A percentile compares a stretch with the other conserved stretches of the same genome.
Conservation (phyloP, 2,113 vertebrate genomes). For the Bubo blakistoni region DNA sequence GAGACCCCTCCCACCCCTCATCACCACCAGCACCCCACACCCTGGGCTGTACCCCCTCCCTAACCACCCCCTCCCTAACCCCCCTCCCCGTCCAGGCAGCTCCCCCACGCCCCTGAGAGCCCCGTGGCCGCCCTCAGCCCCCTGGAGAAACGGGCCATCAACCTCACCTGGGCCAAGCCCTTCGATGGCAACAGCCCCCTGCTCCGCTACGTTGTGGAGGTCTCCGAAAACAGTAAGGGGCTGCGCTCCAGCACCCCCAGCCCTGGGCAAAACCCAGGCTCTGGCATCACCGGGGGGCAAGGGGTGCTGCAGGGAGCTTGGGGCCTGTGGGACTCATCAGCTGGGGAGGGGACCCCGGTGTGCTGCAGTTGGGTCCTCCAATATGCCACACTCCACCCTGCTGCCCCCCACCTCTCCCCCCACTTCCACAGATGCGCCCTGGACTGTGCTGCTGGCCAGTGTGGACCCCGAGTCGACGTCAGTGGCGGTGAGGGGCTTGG, state of each 20-base stretch:
- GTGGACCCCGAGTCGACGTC: constrained; percentile 84
- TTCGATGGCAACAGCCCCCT: constrained; percentile 96
- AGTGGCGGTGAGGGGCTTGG: constrained; percentile 85
- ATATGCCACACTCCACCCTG: not conserved
- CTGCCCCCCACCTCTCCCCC: not conserved
- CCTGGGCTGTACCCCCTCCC: not conserved
- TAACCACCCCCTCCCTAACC: not conserved
- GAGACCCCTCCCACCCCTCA: not conserved
- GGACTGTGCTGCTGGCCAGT: constrained; percentile 88
- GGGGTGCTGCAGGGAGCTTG: not conserved
- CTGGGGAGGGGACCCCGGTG: not conserved
- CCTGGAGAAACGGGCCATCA: constrained; percentile 86
- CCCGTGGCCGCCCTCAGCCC: constrained; percentile 79
- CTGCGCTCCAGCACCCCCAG: not conserved
- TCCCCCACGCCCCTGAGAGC: constrained; percentile 91
- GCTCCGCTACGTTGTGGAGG: constrained; percentile 89
- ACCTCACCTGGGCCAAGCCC: constrained; percentile 91
- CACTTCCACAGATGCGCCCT: constrained; percentile 82
- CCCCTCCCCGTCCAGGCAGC: constrained; percentile 78
- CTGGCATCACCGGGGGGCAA: accelerated
- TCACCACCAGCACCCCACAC: accelerated
- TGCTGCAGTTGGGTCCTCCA: not conserved
- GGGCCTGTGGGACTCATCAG: accelerated
- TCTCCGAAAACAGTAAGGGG: constrained; percentile 95
- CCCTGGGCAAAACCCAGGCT: not conserved